These are phyloP conservation scores for Myotis planiceps DNA, from an alignment of 2,797 vertebrate species.

Conservation along the genomic window DNA sequence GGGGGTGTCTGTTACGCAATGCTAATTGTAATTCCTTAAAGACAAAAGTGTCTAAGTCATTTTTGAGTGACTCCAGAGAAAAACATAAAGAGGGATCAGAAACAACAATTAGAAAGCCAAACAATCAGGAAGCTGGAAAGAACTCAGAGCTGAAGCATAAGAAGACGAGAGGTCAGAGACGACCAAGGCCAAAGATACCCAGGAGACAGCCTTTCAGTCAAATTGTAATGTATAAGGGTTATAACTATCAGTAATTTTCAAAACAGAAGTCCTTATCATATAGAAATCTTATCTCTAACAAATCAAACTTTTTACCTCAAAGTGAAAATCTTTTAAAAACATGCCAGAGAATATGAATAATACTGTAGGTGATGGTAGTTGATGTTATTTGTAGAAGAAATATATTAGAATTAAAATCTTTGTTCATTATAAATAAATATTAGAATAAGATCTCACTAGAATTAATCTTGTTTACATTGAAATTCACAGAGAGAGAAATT, in stretches of 20 bases:
- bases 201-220: background rate
- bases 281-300: background rate
- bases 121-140: background rate
- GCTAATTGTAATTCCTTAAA: background rate
- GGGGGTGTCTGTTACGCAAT: background rate
- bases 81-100: background rate
- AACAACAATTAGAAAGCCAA: background rate
- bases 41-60: background rate
- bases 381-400: background rate
- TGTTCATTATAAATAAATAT: background rate
- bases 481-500: constrained; percentile 28
- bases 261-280: background rate
- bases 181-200: background rate
- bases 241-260: background rate
- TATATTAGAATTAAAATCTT: background rate
- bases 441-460: constrained; percentile 9
- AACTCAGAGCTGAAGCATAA: background rate
- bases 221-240: background rate
- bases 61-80: background rate
- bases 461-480: background rate
- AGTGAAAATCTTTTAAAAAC: background rate
- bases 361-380: background rate
- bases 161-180: background rate
- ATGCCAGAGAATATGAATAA: background rate
- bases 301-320: background rate